A percentile compares a stretch with the other conserved stretches of the same genome.
Conservation (phyloP, 2,888 invertebrate species). For the Stenodema calcarata region DNA sequence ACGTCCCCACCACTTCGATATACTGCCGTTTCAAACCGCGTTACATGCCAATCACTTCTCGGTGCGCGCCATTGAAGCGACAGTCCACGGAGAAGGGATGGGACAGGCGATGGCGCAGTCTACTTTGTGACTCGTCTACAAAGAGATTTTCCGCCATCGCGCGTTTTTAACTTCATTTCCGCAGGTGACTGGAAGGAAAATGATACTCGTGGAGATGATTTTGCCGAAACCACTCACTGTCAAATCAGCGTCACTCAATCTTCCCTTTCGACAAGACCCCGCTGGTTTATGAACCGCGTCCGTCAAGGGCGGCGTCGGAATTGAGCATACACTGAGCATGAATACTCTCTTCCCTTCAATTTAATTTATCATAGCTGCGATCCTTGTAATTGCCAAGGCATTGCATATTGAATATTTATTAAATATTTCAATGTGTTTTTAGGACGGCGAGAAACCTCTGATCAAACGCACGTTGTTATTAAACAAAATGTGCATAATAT, state of each 20-base stretch:
- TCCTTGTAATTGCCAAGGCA: too few species aligned
- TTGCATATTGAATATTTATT: too few species aligned
- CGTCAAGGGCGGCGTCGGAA: neutral
- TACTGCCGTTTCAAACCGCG: slow-evolving; percentile 22
- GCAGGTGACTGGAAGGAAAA: neutral
- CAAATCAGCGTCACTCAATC: slow-evolving; percentile 5
- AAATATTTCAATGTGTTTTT: too few species aligned
- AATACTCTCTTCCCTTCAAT: too few species aligned
- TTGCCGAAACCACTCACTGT: neutral
- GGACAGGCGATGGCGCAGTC: neutral
- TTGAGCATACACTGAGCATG: too few species aligned
- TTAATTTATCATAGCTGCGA: too few species aligned
- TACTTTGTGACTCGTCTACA: neutral
- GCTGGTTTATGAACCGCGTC: neutral
- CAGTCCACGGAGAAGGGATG: neutral
- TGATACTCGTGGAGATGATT: neutral
- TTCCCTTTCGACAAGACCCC: neutral
- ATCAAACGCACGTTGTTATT: too few species aligned
- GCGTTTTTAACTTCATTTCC: neutral
- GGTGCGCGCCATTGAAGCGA: neutral
- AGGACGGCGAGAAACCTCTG: too few species aligned
- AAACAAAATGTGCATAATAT: too few species aligned
- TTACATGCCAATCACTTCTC: slow-evolving; percentile 19
- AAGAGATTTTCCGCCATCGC: neutral
- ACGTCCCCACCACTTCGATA: neutral